Percentiles rank a stretch among this genome's conserved stretches.
These are phyloP conservation scores for Drosophila diplacantha DNA, from an alignment of 2,888 invertebrate genomes.

Conservation along the genomic window DNA sequence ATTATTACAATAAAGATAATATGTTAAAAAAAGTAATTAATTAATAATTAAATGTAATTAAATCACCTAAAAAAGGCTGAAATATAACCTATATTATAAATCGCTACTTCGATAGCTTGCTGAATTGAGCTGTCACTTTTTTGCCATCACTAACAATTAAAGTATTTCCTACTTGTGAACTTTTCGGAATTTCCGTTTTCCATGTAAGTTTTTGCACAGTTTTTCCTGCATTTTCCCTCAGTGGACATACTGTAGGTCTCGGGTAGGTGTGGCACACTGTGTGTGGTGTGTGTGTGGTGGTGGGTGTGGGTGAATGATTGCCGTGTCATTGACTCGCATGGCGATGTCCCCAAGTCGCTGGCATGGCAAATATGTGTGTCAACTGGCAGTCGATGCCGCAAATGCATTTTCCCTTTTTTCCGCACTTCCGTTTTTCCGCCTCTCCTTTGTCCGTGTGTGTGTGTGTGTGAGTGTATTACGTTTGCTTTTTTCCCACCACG, in stretches of 20 bases:
- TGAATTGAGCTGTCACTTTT: background rate
- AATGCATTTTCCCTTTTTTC: conserved; percentile 48
- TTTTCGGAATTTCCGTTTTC: background rate
- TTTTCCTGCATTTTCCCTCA: background rate
- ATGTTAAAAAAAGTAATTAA: too few species aligned
- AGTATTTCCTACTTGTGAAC: background rate
- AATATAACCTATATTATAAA: background rate
- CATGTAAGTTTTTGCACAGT: background rate
- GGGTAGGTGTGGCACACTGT: background rate
- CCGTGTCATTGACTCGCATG: conserved; percentile 42
- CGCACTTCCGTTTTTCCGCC: conserved; percentile 6
- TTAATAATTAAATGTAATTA: background rate
- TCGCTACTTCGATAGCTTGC: background rate
- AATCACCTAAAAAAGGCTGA: background rate
- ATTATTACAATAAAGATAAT: too few species aligned
- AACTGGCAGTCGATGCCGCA: conserved; percentile 65
- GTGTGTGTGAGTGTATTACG: background rate
- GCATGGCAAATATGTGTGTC: conserved; percentile 64
- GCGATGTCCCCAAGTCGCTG: conserved; percentile 32
- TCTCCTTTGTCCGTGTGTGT: conserved; percentile 12
- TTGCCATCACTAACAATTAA: background rate
- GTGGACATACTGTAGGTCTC: background rate
- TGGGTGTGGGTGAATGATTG: conserved; percentile 19
- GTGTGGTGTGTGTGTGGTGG: background rate
- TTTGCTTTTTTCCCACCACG: conserved; percentile 5